A percentile compares a stretch with the other conserved stretches of the same genome.
phyloP scores from a whole-genome alignment of 1,140 invertebrate genomes.

The Ladona fulva region DNA sequence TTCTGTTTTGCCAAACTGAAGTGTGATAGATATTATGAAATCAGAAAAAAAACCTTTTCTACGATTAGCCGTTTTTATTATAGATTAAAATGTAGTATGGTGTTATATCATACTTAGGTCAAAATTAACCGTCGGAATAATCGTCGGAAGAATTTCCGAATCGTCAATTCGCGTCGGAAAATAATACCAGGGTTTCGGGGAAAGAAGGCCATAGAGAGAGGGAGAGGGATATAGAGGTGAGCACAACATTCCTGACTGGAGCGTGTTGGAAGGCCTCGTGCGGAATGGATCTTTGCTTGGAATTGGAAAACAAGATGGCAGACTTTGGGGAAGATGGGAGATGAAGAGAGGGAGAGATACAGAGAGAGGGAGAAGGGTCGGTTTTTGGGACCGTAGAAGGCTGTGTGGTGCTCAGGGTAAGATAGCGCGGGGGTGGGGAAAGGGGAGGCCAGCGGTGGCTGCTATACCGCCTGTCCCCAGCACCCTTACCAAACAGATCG shows the following conservation, averaged over 20 bases:
- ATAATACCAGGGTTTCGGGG: background rate
- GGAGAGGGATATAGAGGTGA: background rate
- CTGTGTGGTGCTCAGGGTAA: background rate
- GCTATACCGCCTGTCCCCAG: background rate
- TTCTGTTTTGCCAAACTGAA: too few species aligned
- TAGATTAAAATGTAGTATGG: background rate
- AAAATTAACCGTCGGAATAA: background rate
- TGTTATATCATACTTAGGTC: background rate
- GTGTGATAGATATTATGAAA: too few species aligned
- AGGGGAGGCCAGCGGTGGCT: background rate
- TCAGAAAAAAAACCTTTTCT: too few species aligned
- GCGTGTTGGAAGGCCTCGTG: background rate
- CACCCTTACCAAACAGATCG: slow-evolving; percentile 3
- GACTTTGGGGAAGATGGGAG: background rate
- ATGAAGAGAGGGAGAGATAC: background rate
- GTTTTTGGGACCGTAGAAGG: background rate
- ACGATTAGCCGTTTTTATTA: background rate
- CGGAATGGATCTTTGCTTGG: background rate
- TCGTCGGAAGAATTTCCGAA: background rate
- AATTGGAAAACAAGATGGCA: slow-evolving; percentile 1
- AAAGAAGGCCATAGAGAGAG: background rate
- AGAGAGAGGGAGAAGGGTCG: background rate
- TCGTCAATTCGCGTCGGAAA: background rate
- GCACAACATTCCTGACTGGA: background rate
- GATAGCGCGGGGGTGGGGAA: background rate